Evolutionary conservation across 1,140 invertebrate species (phyloP).

Genomic region (Centruroides sculpturatus): DNA sequence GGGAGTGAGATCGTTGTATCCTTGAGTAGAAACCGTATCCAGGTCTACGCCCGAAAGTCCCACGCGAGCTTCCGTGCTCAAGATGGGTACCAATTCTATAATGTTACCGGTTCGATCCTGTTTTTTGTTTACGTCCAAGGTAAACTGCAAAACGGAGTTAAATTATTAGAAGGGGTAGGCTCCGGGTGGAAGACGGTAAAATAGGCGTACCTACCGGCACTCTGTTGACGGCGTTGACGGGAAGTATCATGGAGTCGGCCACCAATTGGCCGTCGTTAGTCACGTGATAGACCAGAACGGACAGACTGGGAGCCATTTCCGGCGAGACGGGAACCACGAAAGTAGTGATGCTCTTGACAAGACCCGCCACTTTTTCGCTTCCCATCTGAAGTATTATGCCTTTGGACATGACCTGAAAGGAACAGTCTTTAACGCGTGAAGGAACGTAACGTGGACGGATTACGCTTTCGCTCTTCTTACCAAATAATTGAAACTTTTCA

Average conservation of each 20-base stretch:
- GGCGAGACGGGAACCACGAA: slow-evolving; percentile 31
- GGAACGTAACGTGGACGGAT: background rate
- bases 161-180: no score
- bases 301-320: slow-evolving; percentile 44
- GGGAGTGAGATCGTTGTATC: slow-evolving; percentile 15
- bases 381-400: slow-evolving; percentile 29
- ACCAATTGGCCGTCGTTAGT: slow-evolving; percentile 34
- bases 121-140: slow-evolving; percentile 16
- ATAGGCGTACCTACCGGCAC: slow-evolving; percentile 28
- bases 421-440: background rate
- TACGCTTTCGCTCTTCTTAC: slow-evolving; percentile 19
- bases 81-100: slow-evolving; percentile 12
- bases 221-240: slow-evolving; percentile 36
- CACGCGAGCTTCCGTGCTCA: slow-evolving; percentile 13
- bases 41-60: slow-evolving; percentile 16
- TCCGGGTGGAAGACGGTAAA: background rate
- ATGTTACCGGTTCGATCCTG: slow-evolving; percentile 19
- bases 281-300: slow-evolving; percentile 39
- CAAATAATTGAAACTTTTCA: slow-evolving; percentile 33
- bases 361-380: slow-evolving; percentile 21
- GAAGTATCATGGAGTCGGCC: slow-evolving; percentile 40
- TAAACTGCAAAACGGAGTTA: slow-evolving; percentile 7
- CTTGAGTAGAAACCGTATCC: slow-evolving; percentile 17
- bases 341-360: slow-evolving; percentile 26
- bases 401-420: slow-evolving; percentile 32